Conservation (phyloP, 30 jellyfish, hydroid and myxozoan genomes). For the Turritopsis rubra region DNA sequence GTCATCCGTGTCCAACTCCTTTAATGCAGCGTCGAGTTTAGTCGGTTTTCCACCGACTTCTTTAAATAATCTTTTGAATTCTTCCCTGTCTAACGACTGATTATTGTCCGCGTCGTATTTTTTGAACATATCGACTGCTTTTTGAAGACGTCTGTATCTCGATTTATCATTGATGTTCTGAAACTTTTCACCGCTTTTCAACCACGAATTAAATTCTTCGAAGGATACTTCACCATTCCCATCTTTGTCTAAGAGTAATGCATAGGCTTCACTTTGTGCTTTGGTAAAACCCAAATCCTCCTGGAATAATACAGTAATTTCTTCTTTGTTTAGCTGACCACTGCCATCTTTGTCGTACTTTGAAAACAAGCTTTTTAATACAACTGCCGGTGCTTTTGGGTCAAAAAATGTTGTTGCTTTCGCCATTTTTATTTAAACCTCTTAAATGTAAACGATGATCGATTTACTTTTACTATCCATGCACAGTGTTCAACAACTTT, state of each 20-base stretch:
- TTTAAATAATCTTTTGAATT: conserved; percentile 49
- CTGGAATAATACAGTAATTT: conserved; percentile 48
- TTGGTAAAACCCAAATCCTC: conserved; percentile 81
- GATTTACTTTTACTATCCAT: neutral
- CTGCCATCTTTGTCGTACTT: conserved; percentile 87
- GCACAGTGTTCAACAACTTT: neutral
- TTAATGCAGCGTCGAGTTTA: conserved; percentile 52
- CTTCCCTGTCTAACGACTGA: conserved; percentile 76
- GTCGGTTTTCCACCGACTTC: conserved; percentile 59
- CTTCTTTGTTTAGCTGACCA: conserved; percentile 51
- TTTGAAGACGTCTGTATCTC: conserved; percentile 54
- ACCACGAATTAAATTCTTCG: conserved; percentile 81
- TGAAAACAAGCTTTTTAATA: conserved; percentile 63
- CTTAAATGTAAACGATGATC: neutral
- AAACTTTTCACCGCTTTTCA: conserved; percentile 85
- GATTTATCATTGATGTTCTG: conserved; percentile 65
- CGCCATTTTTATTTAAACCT: neutral
- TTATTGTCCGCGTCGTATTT: conserved; percentile 70
- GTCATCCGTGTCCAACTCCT: conserved; percentile 84
- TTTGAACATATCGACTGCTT: conserved; percentile 87
- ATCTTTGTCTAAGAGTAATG: conserved; percentile 80
- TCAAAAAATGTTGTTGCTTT: conserved; percentile 58
- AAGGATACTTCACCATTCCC: conserved; percentile 72
- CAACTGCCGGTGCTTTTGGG: conserved; percentile 62
- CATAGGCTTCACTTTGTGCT: conserved; percentile 79